A percentile compares a stretch with the other conserved stretches of the same genome.
These are phyloP conservation scores for Platycnemis pennipes DNA, from an alignment of 2,888 invertebrate species.

Conservation along the genomic window DNA sequence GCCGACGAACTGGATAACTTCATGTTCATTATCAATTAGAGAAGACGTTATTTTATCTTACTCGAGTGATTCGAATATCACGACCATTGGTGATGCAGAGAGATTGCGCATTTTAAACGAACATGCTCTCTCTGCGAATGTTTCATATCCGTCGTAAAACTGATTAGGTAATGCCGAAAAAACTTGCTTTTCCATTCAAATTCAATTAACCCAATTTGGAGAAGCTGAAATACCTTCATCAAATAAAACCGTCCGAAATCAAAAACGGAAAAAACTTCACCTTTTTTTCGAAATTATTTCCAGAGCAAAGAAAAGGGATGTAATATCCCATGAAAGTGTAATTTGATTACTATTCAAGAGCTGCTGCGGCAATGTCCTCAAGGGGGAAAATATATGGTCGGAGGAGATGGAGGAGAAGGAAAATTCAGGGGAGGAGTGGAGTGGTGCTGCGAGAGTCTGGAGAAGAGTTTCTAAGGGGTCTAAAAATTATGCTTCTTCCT, in stretches of 20 bases:
- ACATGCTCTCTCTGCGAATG: too few relatives aligned
- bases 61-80: too few relatives aligned
- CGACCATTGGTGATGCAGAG: too few relatives aligned
- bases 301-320: constrained; percentile 27
- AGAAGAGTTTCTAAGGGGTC: background rate
- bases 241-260: constrained; percentile 6
- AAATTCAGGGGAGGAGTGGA: background rate
- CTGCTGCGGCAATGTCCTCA: background rate
- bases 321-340: constrained; percentile 48
- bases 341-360: constrained; percentile 63
- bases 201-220: constrained; percentile 50
- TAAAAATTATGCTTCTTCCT: background rate
- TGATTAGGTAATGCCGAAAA: constrained; percentile 5
- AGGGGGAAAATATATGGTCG: background rate
- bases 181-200: constrained; percentile 11
- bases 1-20: too few relatives aligned
- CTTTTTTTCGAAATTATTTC: background rate
- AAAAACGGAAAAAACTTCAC: background rate
- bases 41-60: too few relatives aligned
- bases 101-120: too few relatives aligned
- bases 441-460: too few relatives aligned
- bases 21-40: too few relatives aligned
- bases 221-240: constrained; percentile 45
- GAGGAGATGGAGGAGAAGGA: background rate
- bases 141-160: background rate